Evolutionary conservation across 1,140 invertebrate genomes (phyloP).

Genomic region (Drosophila nannoptera): DNA sequence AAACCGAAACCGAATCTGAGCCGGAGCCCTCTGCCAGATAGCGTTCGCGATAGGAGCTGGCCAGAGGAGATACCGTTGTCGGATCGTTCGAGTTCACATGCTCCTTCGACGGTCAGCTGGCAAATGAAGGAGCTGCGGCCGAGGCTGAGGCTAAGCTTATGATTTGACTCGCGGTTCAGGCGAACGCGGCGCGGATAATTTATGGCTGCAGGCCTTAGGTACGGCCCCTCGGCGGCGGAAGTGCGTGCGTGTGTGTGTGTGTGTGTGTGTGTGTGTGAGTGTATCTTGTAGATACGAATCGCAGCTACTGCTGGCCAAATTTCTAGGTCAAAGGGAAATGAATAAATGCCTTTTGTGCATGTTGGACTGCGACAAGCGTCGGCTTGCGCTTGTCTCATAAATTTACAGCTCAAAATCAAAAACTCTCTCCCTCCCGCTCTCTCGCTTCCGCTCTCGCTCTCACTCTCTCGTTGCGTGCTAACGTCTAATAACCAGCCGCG

Average conservation of each 20-base stretch:
- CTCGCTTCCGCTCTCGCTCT: background rate
- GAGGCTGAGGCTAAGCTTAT: slow-evolving; percentile 34
- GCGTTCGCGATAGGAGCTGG: slow-evolving; percentile 24
- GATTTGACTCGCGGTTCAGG: slow-evolving; percentile 40
- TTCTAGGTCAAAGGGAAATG: slow-evolving; percentile 58
- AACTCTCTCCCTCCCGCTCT: slow-evolving; percentile 22
- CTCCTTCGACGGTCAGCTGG: slow-evolving; percentile 55
- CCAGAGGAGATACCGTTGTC: background rate
- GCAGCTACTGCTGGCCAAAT: slow-evolving; percentile 49
- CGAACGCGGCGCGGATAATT: slow-evolving; percentile 63
- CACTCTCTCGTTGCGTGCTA: slow-evolving; percentile 17
- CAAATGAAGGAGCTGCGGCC: slow-evolving; percentile 57
- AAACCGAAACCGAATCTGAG: slow-evolving; percentile 47
- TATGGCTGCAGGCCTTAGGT: slow-evolving; percentile 48
- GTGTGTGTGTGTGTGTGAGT: slow-evolving; percentile 21
- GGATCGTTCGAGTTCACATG: slow-evolving; percentile 28
- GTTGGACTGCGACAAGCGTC: slow-evolving; percentile 54
- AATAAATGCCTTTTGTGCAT: slow-evolving; percentile 77
- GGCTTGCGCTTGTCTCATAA: slow-evolving; percentile 58
- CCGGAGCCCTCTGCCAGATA: slow-evolving; percentile 14
- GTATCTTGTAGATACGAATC: slow-evolving; percentile 66
- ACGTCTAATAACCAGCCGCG: slow-evolving; percentile 62
- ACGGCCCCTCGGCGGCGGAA: slow-evolving; percentile 51
- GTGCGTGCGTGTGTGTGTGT: slow-evolving; percentile 50
- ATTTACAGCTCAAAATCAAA: slow-evolving; percentile 60